These are phyloP conservation scores for Cheilosia scutellata DNA, from an alignment of 2,888 invertebrate species.

Conservation along the genomic window DNA sequence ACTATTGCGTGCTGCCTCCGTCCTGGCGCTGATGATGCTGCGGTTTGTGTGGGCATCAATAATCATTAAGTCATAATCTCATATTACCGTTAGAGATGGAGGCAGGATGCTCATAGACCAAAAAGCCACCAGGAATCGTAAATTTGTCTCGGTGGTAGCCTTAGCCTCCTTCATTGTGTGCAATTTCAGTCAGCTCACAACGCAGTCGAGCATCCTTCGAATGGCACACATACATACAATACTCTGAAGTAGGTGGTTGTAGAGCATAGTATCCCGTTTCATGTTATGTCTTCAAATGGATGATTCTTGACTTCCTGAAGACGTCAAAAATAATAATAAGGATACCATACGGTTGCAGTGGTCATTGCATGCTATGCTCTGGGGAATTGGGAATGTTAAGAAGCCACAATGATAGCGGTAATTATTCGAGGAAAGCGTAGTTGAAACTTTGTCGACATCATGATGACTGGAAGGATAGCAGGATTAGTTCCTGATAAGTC, in stretches of 20 bases:
- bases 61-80: conserved; percentile 75
- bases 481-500: conserved; percentile 65
- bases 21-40: conserved; percentile 36
- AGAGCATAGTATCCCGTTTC: conserved; percentile 55
- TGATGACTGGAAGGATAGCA: conserved; percentile 55
- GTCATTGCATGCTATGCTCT: conserved; percentile 17
- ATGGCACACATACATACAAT: conserved; percentile 9
- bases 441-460: conserved; percentile 68
- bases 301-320: conserved; percentile 49
- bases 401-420: conserved; percentile 64
- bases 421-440: conserved; percentile 63
- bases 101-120: conserved; percentile 1
- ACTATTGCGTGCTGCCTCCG: background rate
- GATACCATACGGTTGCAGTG: conserved; percentile 32
- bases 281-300: conserved; percentile 21
- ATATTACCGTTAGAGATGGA: conserved; percentile 60
- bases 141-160: conserved; percentile 47
- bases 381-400: conserved; percentile 61
- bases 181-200: conserved; percentile 48
- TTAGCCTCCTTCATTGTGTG: conserved; percentile 39
- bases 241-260: background rate
- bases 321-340: conserved; percentile 67
- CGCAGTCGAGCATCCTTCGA: conserved; percentile 31
- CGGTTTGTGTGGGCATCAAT: conserved; percentile 67
- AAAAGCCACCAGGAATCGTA: conserved; percentile 56